Conservation (phyloP, 2,113 vertebrate genomes). For the Actenoides lindsayi region DNA sequence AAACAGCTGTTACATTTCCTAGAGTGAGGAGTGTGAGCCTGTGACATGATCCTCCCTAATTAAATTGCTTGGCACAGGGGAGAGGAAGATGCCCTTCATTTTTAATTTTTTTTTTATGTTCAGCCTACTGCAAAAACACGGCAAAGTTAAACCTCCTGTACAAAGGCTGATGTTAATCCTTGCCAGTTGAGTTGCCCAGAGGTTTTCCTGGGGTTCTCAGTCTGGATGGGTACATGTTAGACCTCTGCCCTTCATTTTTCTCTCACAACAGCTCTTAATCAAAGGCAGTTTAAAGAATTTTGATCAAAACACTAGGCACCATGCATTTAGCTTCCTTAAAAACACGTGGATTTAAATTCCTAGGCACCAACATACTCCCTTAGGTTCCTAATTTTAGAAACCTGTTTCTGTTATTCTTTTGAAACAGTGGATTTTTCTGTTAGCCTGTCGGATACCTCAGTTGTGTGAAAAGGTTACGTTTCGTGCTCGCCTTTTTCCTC, state of each 20-base stretch:
- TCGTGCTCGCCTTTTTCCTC: background rate
- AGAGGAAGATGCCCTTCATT: conserved; percentile 29
- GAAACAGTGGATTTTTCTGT: background rate
- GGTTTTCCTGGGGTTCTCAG: background rate
- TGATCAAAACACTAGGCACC: background rate
- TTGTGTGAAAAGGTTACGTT: fast-evolving
- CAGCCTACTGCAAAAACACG: conserved; percentile 2
- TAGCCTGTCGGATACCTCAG: background rate
- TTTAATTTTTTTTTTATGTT: background rate
- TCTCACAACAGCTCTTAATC: background rate
- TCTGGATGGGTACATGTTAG: background rate
- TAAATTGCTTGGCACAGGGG: background rate
- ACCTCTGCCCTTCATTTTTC: background rate
- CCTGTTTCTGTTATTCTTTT: background rate
- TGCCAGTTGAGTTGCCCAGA: fast-evolving
- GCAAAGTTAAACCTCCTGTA: background rate
- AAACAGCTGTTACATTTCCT: conserved; percentile 43
- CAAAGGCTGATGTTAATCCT: background rate
- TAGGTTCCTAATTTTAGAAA: background rate
- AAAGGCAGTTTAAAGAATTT: background rate
- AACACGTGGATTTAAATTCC: background rate
- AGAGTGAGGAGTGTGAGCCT: conserved; percentile 28
- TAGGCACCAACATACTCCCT: background rate
- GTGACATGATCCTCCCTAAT: conserved; percentile 26
- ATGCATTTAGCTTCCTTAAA: background rate